Conservation (phyloP, 2,113 vertebrate species). For the Cheirogaleus medius region DNA sequence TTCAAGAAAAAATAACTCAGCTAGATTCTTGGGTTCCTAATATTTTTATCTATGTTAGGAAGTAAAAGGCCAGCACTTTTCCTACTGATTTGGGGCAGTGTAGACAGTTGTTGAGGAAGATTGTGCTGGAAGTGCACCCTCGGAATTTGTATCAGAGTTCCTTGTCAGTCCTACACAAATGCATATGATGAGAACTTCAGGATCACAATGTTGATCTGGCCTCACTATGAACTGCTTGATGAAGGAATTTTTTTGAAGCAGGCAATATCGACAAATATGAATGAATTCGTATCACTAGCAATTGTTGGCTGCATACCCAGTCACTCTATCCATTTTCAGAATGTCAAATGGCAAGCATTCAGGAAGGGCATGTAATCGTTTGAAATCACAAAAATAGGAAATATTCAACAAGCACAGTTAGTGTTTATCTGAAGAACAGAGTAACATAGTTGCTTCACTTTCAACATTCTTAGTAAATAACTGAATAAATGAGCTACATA, state of each 20-base stretch:
- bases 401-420: not conserved
- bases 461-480: not conserved
- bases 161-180: not conserved
- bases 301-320: not conserved
- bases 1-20: not conserved
- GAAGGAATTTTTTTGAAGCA: not conserved
- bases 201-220: not conserved
- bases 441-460: not conserved
- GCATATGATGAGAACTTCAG: fast-evolving
- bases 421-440: not conserved
- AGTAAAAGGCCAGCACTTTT: not conserved
- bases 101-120: not conserved
- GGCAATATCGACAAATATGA: not conserved
- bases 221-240: not conserved
- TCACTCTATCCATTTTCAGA: not conserved
- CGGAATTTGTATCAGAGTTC: not conserved
- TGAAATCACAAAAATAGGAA: not conserved
- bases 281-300: not conserved
- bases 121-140: not conserved
- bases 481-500: not conserved
- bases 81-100: not conserved
- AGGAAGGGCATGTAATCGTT: not conserved
- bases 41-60: not conserved
- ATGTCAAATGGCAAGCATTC: not conserved
- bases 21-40: not conserved